Percentiles rank a stretch among this genome's conserved stretches.
Evolutionary conservation across 2,797 vertebrate species (phyloP).

Genomic region (Sebastes iracundus): DNA sequence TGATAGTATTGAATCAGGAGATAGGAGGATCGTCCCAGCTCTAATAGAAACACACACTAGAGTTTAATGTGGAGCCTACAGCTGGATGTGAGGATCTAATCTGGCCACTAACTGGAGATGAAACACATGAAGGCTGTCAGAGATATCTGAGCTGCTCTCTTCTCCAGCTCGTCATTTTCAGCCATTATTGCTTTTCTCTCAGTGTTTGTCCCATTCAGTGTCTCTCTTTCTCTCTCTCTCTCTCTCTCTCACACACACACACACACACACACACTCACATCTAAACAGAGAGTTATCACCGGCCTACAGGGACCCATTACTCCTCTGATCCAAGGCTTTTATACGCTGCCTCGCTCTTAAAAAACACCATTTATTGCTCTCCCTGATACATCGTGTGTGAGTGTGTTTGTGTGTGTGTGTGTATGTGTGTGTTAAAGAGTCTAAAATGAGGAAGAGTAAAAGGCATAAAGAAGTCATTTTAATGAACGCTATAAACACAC

Average conservation of each 20-base stretch:
- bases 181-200: conserved; percentile 62
- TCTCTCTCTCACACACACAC: neutral
- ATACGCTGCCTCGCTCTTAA: conserved; percentile 74
- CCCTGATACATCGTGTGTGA: conserved; percentile 49
- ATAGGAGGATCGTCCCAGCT: no score
- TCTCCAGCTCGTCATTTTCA: conserved; percentile 51
- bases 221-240: no score
- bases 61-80: no score
- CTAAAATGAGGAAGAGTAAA: neutral
- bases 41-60: no score
- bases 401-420: neutral
- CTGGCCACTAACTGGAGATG: conserved; percentile 23
- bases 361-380: conserved; percentile 67
- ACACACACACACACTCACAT: conserved; percentile 13
- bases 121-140: conserved; percentile 33
- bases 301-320: conserved; percentile 70
- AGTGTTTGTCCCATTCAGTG: conserved; percentile 49
- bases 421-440: no score
- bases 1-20: no score
- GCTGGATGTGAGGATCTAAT: no score
- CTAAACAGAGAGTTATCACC: conserved; percentile 65
- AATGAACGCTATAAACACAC: neutral
- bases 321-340: conserved; percentile 69
- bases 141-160: conserved; percentile 27
- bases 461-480: neutral